A percentile compares a stretch with the other conserved stretches of the same genome.
phyloP scores from a whole-genome alignment of 2,113 vertebrate species.

The Hylia prasina region DNA sequence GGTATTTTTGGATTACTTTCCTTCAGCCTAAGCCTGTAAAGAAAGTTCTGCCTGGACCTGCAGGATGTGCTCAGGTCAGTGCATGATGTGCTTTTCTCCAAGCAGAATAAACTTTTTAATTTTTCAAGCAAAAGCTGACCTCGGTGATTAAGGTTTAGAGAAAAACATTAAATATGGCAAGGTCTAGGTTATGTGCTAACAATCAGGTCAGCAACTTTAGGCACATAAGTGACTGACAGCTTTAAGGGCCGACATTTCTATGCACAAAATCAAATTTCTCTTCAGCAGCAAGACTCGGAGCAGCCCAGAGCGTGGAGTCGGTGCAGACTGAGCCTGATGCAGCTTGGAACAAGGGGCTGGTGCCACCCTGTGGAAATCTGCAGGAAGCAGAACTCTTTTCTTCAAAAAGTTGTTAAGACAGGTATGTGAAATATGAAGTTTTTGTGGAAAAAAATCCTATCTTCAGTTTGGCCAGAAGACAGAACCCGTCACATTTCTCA shows the following conservation, averaged over 20 bases:
- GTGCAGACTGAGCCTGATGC: not conserved
- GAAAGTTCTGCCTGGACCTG: not conserved
- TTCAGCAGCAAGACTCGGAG: accelerated
- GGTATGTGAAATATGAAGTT: not conserved
- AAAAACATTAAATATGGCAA: not conserved
- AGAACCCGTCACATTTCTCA: not conserved
- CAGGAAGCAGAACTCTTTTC: not conserved
- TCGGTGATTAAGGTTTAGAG: not conserved
- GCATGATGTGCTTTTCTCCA: not conserved
- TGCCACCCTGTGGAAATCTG: constrained; percentile 42
- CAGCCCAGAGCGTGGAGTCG: accelerated
- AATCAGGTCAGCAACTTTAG: not conserved
- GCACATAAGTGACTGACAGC: not conserved
- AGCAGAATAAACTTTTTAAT: not conserved
- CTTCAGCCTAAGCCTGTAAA: not conserved
- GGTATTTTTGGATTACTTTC: not conserved
- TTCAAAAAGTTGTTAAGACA: not conserved
- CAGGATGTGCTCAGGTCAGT: not conserved
- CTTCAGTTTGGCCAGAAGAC: not conserved
- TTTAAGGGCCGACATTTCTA: not conserved
- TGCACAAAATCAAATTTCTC: not conserved
- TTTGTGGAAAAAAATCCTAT: not conserved
- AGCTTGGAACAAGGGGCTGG: not conserved
- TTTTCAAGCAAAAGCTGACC: not conserved
- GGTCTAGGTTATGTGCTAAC: not conserved